Base-by-base conservation (phyloP, 1,140 invertebrate genomes). In the Leptinotarsa texana region DNA sequence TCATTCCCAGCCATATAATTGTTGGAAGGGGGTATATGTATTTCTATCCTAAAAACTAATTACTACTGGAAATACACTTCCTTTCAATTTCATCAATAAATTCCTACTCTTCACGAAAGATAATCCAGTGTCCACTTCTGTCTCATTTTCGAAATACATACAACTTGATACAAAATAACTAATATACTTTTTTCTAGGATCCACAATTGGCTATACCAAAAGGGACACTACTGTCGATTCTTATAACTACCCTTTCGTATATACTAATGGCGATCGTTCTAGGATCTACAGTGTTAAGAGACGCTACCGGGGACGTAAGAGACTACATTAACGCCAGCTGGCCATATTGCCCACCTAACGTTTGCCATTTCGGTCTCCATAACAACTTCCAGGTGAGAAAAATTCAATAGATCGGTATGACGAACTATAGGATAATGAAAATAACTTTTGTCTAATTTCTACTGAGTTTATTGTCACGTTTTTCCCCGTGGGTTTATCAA, bases 201-300 rank as follows among this genome's bases (percentile, higher is more conserved):
- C 96, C 97, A 1, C 93, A 93, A 87, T 90, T 88, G 69, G 93
- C 96, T 1, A 97, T 97, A 80, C 95, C 95, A 0, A 94, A 95
- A 85, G 96, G 97, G 75, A 98, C 96, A 0, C 86, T 98, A 3
- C 83, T 96, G 13, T 94, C 96, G 1, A 97, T 99, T 76, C 69
- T 94, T 0, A 86, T 98, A 8, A 96, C 95, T 3, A 94, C 95
- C 3, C 65, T 91, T 0, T 94, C 94, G 6, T 98, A 98, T 82
- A 78, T 98, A 6, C 3, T 93, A 13, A 95, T 97, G 88, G 94
- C 94, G 0, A 78, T 96, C 66, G 87, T 95, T 68, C 89, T 92
- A 47, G 96, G 96, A 17, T 89, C 87, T 74, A 90, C 89, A 0
- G 91, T 94, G 62, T 81, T 92, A 17, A 85, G 95, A 63, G 93